A percentile compares a stretch with the other conserved stretches of the same genome.
phyloP scores from a whole-genome alignment of 1,140 invertebrate species.

The Nomia melanderi region DNA sequence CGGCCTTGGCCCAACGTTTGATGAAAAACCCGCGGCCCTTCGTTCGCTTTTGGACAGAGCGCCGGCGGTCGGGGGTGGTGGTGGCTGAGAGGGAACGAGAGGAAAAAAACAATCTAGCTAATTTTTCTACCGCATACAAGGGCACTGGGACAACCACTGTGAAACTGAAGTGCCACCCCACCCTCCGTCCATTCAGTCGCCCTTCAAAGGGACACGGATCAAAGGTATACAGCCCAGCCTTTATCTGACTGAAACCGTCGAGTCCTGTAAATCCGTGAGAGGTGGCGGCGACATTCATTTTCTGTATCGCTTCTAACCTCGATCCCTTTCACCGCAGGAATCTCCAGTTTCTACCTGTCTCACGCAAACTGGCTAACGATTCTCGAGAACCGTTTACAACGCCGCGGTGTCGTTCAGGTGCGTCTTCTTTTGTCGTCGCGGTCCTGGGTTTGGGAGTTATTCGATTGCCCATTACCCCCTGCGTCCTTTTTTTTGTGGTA shows the following conservation, averaged over 20 bases:
- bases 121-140: conserved; percentile 68
- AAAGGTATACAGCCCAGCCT: conserved; percentile 48
- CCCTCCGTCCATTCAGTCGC: conserved; percentile 50
- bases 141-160: conserved; percentile 68
- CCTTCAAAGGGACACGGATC: conserved; percentile 61
- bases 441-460: too few relatives aligned
- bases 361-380: neutral
- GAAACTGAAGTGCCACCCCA: conserved; percentile 58
- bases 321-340: conserved; percentile 1
- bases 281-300: conserved; percentile 39
- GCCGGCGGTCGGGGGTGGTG: conserved; percentile 15
- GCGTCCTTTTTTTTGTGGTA: too few relatives aligned
- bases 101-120: conserved; percentile 66
- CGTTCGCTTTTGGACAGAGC: conserved; percentile 42
- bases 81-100: conserved; percentile 33
- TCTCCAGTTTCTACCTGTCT: conserved; percentile 8
- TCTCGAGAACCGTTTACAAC: conserved; percentile 1
- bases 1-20: conserved; percentile 55
- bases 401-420: neutral
- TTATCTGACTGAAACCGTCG: conserved; percentile 55
- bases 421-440: neutral
- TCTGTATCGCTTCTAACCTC: neutral
- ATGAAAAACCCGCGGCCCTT: conserved; percentile 48
- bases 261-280: conserved; percentile 40
- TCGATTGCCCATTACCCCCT: too few relatives aligned